Evolutionary conservation across 2,113 vertebrate genomes (phyloP), one percentile per base, ranked within the genome.

Genomic region (Fulmarus glacialis): DNA sequence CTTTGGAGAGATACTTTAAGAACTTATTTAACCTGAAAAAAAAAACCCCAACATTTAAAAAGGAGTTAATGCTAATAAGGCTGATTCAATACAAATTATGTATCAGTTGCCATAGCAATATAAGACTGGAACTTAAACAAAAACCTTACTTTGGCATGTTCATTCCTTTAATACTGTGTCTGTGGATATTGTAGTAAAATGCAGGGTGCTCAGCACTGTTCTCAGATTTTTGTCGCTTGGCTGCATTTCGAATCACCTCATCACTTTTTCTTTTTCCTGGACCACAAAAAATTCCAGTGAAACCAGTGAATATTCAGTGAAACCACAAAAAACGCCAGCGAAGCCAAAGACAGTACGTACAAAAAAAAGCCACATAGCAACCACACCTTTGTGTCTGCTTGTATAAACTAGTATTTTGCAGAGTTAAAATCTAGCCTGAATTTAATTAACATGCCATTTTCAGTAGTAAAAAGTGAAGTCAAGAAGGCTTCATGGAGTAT

Each of bases 131-230:
- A 45, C 7, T 38, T 36, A 45, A 88, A 66, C 0, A 2, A 27
- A 77, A 38, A 22, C 48, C 99, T 98, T 98, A 99, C 99, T 99
- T 99, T 71, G 99, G 99, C 99, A 99, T 99, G 95, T 99, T 99
- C 99, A 99, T 99, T 74, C 99, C 99, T 70, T 99, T 98, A 96
- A 99, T 99, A 95, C 99, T 99, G 98, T 99, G 99, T 67, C 99
- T 98, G 95, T 99, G 99, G 95, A 99, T 98, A 87, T 99, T 99
- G 98, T 99, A 99, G 97, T 99, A 99, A 94, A 99, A 99, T 0
- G 99, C 98, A 22, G 99, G 99, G 30, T 99, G 99, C 72, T 99
- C 99, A 43, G 98, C 64, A 18, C 97, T 98, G 38, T 58, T 91
- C 2, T 99, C 99, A 0, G 90, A 82, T 93, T 99, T 99, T 29